phyloP scores from a whole-genome alignment of 1,140 invertebrate genomes.

The Dryas iulia region DNA sequence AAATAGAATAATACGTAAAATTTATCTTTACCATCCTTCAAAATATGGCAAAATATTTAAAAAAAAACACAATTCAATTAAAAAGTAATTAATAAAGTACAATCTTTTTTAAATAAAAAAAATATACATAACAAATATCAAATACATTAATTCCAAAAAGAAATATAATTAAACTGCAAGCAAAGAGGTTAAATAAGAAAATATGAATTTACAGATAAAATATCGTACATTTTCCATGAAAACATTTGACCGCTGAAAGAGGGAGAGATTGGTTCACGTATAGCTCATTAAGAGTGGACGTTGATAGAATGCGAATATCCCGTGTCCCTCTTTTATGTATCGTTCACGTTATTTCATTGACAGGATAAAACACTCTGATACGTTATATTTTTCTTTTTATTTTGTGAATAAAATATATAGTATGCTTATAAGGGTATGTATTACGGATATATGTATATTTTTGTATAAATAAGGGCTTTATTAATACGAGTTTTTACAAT shows the following conservation, averaged over 20 bases:
- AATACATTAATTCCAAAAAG: background rate
- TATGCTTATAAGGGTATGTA: background rate
- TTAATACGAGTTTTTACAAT: too few relatives aligned
- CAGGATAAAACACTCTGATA: constrained; percentile 1
- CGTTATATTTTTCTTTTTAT: constrained; percentile 5
- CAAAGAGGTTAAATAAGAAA: background rate
- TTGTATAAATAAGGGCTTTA: too few relatives aligned
- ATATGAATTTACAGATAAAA: background rate
- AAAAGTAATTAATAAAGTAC: too few relatives aligned
- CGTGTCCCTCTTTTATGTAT: constrained; percentile 28
- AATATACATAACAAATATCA: background rate
- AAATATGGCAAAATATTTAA: too few relatives aligned
- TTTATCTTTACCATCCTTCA: too few relatives aligned
- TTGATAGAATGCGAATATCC: constrained; percentile 33
- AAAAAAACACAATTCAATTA: too few relatives aligned
- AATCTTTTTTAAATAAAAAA: too few relatives aligned
- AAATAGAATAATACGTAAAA: too few relatives aligned
- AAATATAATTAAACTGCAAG: background rate
- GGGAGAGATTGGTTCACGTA: constrained; percentile 37
- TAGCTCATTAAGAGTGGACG: constrained; percentile 35
- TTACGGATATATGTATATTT: background rate
- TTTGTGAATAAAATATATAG: background rate
- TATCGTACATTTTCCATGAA: background rate
- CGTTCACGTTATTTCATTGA: constrained; percentile 24
- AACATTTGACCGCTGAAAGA: constrained; percentile 28